A percentile compares a stretch with the other conserved stretches of the same genome.
Conservation (phyloP, 2,113 vertebrate genomes). For the Saccopteryx bilineata region DNA sequence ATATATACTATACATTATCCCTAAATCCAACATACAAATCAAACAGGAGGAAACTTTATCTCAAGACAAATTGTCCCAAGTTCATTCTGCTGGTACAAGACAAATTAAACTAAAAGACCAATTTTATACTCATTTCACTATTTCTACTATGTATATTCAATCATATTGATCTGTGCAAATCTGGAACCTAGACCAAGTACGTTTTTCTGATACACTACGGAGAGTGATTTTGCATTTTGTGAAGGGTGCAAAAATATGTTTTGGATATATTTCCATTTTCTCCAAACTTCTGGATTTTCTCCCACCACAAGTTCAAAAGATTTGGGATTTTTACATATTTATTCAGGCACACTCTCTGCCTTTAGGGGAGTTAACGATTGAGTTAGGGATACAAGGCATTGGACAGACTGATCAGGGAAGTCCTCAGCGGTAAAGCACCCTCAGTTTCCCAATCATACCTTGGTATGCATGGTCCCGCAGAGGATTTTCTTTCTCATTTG, state of each 20-base stretch:
- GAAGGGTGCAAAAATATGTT: neutral
- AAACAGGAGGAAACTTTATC: neutral
- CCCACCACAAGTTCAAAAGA: neutral
- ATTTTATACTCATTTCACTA: neutral
- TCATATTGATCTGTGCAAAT: neutral
- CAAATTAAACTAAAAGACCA: constrained; percentile 10
- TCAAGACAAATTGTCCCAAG: neutral
- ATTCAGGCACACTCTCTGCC: neutral
- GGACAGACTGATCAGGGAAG: neutral
- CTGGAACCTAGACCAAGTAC: neutral
- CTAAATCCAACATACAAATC: neutral
- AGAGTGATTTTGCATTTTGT: constrained; percentile 33
- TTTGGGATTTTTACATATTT: constrained; percentile 16
- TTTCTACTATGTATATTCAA: neutral
- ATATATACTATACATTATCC: neutral
- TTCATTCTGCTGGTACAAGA: neutral
- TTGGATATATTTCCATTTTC: constrained; percentile 45
- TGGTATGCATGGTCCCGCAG: neutral
- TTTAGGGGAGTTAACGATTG: neutral
- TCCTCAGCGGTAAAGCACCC: neutral
- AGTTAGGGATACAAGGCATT: neutral
- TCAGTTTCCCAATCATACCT: constrained; percentile 3
- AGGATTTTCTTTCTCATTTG: constrained; percentile 11
- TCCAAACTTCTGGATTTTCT: neutral
- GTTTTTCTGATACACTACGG: constrained; percentile 31